Evolutionary conservation across 2,113 vertebrate species (phyloP), one percentile per base, ranked within the genome.

Genomic region (Illadopsis cleaveri): DNA sequence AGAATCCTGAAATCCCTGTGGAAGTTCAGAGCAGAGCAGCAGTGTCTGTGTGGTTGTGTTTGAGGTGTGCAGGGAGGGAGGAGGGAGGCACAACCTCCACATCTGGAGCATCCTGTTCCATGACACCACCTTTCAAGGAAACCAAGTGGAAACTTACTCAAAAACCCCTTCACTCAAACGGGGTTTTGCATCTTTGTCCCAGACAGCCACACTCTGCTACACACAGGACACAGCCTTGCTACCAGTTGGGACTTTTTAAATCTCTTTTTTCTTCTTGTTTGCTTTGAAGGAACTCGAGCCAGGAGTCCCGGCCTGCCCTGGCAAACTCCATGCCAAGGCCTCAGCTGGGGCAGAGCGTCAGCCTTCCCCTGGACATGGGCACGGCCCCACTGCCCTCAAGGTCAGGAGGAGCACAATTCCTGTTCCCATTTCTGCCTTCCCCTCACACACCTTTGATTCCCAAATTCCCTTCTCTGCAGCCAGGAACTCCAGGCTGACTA

Each of bases 261-360:
- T 48, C 27, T 44, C 15, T 35, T 19, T 71, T 72, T 60, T 28
- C n/a, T n/a, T 19, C 69, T 24, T 54, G 17, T 91, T 94, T 92
- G 15, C 64, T 61, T 83, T 28, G 17, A 97, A 99, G 99, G 98
- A 99, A 99, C 94, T 98, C 98, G 3, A 98, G 96, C 97, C 99
- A 99, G 98, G 99, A 99, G 62, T 97, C 98, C 56, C 98, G 99
- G 47, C 98, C 99, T 90, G 97, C 99, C 80, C 97, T 99, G 75
- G 98, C 99, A 72, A 99, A 96, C 62, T 97, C 98, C 50, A 96
- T 98, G 95, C 98, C 98, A 86, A 97, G 99, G 93, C 98, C 99
- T 92, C 98, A 98, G 82, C 97, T 99, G 94, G 98, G 98, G 84
- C 98, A 99, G 90, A 97, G 97, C 33, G 98, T 98, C 96, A 98